These are phyloP conservation scores for Cossypha caffra DNA, from an alignment of 2,797 vertebrate genomes.

Conservation along the genomic window DNA sequence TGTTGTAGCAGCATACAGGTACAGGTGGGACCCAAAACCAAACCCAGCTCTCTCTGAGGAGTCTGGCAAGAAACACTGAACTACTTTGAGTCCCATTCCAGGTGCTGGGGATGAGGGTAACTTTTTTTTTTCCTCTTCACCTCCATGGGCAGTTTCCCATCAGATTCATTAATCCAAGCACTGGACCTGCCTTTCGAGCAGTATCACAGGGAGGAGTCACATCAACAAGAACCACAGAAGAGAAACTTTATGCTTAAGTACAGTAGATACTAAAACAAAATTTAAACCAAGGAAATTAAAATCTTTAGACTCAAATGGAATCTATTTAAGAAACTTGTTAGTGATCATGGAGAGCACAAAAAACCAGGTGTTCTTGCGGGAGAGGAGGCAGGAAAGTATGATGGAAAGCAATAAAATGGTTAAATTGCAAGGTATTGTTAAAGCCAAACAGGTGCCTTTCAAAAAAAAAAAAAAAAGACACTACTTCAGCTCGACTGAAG, in stretches of 20 bases:
- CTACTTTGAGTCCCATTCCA: not conserved
- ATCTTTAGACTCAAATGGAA: slow-evolving; percentile 24
- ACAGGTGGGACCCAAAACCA: not conserved
- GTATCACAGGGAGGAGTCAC: not conserved
- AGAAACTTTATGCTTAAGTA: not conserved
- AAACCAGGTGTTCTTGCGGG: not conserved
- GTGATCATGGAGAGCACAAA: not conserved
- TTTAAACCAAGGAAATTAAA: slow-evolving; percentile 46
- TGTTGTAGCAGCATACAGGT: not conserved
- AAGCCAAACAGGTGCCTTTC: slow-evolving; percentile 36
- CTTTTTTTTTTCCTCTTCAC: rapidly evolving
- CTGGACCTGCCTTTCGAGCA: not conserved
- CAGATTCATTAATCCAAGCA: not conserved
- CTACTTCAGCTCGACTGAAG: not conserved
- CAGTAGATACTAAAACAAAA: not conserved
- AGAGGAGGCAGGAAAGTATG: not conserved
- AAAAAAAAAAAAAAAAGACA: not conserved
- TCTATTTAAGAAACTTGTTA: not conserved
- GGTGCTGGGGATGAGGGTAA: not conserved
- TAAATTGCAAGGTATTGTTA: not conserved
- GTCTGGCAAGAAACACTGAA: not conserved
- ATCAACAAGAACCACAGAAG: not conserved
- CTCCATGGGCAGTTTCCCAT: not conserved
- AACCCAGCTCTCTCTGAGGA: not conserved
- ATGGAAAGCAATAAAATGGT: not conserved